Percentiles rank a stretch among this genome's conserved stretches.
These are phyloP conservation scores for Pantherophis alleghaniensis DNA, from an alignment of 2,797 vertebrate genomes.

Conservation along the genomic window DNA sequence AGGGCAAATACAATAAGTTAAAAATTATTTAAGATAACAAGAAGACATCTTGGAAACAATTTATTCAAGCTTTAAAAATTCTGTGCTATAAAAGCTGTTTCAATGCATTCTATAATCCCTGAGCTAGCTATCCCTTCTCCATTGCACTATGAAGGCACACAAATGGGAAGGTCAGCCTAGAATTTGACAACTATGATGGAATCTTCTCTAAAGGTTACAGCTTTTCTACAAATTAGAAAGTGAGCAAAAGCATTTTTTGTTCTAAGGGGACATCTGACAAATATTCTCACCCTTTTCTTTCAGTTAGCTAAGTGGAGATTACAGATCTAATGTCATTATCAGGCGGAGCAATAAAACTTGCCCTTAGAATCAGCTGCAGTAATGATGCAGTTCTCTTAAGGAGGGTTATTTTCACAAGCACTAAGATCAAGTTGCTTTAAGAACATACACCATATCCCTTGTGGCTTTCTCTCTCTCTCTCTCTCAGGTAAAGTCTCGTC, in stretches of 20 bases:
- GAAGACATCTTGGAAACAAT: background rate
- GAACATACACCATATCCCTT: constrained; percentile 43
- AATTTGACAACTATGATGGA: background rate
- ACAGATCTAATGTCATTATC: constrained; percentile 31
- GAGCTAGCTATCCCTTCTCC: too few relatives aligned
- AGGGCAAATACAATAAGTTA: background rate
- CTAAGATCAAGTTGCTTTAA: constrained; percentile 56
- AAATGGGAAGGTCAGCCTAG: background rate
- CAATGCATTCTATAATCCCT: background rate
- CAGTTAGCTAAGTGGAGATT: background rate
- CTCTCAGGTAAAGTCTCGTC: constrained; percentile 50
- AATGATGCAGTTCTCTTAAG: constrained; percentile 40
- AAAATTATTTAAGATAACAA: background rate
- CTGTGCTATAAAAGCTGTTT: background rate
- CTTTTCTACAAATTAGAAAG: background rate
- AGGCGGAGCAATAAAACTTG: constrained; percentile 48
- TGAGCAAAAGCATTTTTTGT: background rate
- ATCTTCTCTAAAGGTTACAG: background rate
- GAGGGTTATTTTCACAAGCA: constrained; percentile 15
- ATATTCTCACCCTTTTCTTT: background rate
- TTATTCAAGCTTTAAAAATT: background rate
- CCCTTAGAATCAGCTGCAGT: constrained; percentile 35
- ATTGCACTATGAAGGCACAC: background rate
- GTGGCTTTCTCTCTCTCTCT: constrained; percentile 26
- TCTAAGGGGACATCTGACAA: background rate